A percentile compares a stretch with the other conserved stretches of the same genome.
Evolutionary conservation across 2,888 invertebrate genomes (phyloP).

Genomic region (Rutpela maculata): DNA sequence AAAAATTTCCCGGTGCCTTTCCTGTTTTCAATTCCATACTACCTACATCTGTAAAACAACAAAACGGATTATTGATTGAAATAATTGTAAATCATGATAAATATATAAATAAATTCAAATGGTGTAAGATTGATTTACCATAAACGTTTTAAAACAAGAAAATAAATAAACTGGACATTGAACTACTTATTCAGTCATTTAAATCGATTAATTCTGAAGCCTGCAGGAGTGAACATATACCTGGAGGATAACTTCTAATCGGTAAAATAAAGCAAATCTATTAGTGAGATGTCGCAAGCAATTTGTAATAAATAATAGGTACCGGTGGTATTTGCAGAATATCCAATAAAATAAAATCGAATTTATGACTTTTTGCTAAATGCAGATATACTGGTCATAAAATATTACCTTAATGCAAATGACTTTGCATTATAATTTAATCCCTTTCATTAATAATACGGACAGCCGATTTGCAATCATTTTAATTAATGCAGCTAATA

Average conservation of each 20-base stretch:
- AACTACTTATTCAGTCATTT: too few relatives aligned
- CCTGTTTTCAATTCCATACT: too few relatives aligned
- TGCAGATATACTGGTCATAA: neutral
- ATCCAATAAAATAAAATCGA: neutral
- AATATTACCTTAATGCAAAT: constrained; percentile 17
- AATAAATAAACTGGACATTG: too few relatives aligned
- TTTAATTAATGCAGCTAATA: constrained; percentile 16
- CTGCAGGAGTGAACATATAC: neutral
- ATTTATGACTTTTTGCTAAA: neutral
- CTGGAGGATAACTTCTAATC: neutral
- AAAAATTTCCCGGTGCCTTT: too few relatives aligned
- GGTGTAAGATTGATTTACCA: too few relatives aligned
- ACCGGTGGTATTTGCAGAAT: neutral
- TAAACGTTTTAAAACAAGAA: too few relatives aligned
- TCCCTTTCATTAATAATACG: constrained; percentile 4
- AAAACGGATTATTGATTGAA: too few relatives aligned
- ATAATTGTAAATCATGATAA: too few relatives aligned
- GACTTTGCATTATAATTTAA: constrained; percentile 20
- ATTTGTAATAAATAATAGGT: constrained; percentile 1
- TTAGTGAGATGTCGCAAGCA: neutral
- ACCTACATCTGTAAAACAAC: too few relatives aligned
- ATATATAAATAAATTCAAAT: too few relatives aligned
- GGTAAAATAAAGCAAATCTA: neutral
- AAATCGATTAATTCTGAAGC: too few relatives aligned
- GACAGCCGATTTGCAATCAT: constrained; percentile 19